Percentiles rank a stretch among this genome's conserved stretches.
These are phyloP conservation scores for Lithobates sylvaticus DNA, from an alignment of 2,797 vertebrate genomes.

Conservation along the genomic window DNA sequence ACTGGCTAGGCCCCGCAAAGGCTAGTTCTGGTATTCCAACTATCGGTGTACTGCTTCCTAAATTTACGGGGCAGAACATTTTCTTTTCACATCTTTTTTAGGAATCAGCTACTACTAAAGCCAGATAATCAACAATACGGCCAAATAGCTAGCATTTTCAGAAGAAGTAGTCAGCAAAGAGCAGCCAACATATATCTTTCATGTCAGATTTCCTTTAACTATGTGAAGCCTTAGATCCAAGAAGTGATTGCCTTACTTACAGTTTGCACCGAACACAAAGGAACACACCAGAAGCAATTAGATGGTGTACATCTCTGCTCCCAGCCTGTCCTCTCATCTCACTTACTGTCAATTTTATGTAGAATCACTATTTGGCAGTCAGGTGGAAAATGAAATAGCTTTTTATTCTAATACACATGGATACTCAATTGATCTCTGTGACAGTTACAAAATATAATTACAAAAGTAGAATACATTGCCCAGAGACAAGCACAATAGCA, in stretches of 20 bases:
- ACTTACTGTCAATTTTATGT: constrained; percentile 61
- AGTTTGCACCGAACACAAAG: constrained; percentile 17
- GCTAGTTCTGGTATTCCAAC: too few relatives aligned
- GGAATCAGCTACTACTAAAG: too few relatives aligned
- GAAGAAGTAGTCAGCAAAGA: too few relatives aligned
- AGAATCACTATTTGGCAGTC: constrained; percentile 58
- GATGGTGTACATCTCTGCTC: constrained; percentile 35
- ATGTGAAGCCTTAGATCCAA: not conserved
- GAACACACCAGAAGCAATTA: constrained; percentile 45
- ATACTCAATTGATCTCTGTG: constrained; percentile 55
- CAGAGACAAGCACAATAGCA: not conserved
- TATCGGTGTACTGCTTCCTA: too few relatives aligned
- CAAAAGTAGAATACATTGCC: constrained; percentile 45
- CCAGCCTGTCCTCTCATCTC: constrained; percentile 29
- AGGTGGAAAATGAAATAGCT: constrained; percentile 59
- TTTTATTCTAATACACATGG: constrained; percentile 58
- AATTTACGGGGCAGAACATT: too few relatives aligned
- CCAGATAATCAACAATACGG: too few relatives aligned
- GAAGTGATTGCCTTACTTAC: not conserved
- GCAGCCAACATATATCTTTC: too few relatives aligned
- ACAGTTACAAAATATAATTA: constrained; percentile 54
- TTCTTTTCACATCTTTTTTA: too few relatives aligned
- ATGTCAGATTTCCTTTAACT: not conserved
- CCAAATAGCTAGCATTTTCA: too few relatives aligned
- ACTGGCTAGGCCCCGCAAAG: too few relatives aligned